These are phyloP conservation scores for Aleadryas rufinucha DNA, from an alignment of 2,113 vertebrate species.

Conservation along the genomic window DNA sequence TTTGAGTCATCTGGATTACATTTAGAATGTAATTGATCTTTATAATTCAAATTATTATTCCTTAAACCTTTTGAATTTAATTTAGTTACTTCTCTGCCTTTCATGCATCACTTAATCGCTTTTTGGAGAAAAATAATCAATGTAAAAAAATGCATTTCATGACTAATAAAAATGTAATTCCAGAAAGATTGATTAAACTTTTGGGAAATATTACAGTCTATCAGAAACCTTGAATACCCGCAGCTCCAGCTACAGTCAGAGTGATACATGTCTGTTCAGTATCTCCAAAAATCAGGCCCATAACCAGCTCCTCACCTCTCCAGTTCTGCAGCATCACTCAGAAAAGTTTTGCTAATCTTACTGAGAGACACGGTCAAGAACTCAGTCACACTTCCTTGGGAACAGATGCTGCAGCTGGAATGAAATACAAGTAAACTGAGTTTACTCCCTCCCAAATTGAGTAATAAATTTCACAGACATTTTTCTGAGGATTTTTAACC, in stretches of 20 bases:
- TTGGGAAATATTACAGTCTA: not conserved
- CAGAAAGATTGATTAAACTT: not conserved
- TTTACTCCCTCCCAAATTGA: not conserved
- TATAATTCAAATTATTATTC: conserved; percentile 18
- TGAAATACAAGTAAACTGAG: not conserved
- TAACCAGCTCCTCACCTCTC: not conserved
- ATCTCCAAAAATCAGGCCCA: not conserved
- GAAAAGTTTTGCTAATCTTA: not conserved
- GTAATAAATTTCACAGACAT: not conserved
- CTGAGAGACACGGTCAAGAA: not conserved
- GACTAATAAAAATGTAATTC: not conserved
- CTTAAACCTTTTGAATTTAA: conserved; percentile 14
- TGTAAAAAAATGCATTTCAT: not conserved
- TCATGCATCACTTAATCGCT: conserved; percentile 8
- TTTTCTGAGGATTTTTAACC: not conserved
- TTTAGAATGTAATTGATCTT: conserved; percentile 20
- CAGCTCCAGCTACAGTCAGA: not conserved
- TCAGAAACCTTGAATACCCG: not conserved
- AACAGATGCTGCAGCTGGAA: not conserved
- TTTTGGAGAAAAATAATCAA: conserved; percentile 29
- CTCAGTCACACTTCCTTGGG: not conserved
- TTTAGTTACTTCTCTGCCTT: conserved; percentile 40
- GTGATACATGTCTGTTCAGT: not conserved
- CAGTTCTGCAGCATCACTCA: not conserved
- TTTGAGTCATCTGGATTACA: conserved; percentile 13